A percentile compares a stretch with the other conserved stretches of the same genome.
Conservation (phyloP, 2,113 vertebrate species). For the Orycteropus afer region DNA sequence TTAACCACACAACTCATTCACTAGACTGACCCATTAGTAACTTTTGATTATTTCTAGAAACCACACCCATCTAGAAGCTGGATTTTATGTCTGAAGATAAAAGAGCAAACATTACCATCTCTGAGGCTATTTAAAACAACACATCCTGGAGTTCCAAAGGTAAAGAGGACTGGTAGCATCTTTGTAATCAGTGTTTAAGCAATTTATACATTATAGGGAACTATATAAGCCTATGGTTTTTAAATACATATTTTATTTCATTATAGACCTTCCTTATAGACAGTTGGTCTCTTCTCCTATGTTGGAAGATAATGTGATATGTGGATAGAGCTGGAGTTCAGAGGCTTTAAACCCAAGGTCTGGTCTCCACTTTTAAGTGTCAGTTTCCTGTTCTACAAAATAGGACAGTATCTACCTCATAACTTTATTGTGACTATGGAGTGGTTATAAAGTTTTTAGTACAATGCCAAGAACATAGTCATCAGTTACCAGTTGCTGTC, state of each 20-base stretch:
- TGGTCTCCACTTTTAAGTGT: background rate
- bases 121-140: background rate
- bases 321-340: background rate
- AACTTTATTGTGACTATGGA: background rate
- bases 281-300: background rate
- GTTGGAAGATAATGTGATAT: background rate
- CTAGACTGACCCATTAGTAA: background rate
- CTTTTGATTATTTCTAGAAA: constrained; percentile 7
- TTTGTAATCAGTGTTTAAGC: background rate
- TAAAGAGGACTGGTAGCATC: background rate
- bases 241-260: background rate
- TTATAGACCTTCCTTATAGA: background rate
- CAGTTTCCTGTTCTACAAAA: constrained; percentile 1
- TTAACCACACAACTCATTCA: background rate
- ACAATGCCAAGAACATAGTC: background rate
- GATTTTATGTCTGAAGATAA: background rate
- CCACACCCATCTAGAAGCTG: background rate
- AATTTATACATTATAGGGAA: background rate
- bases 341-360: background rate
- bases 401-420: background rate
- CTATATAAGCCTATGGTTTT: background rate
- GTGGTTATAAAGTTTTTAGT: background rate
- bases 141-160: background rate
- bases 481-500: background rate
- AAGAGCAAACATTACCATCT: background rate